These are phyloP conservation scores for Osedax fenrisi DNA, from an alignment of 2,888 invertebrate species.

Conservation along the genomic window DNA sequence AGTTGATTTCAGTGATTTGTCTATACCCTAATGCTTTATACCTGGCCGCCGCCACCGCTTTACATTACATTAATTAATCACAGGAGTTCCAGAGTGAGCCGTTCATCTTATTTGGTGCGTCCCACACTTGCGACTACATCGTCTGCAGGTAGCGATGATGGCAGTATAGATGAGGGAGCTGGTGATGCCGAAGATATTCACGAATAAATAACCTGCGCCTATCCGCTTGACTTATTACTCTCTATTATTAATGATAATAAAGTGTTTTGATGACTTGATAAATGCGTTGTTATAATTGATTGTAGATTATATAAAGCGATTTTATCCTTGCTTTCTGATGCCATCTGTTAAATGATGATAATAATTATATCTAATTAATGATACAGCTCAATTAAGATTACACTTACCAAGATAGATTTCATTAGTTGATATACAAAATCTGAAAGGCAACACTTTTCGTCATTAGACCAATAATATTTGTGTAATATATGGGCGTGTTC, in stretches of 20 bases:
- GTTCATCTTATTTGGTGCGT: slow-evolving; percentile 18
- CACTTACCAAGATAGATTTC: background rate
- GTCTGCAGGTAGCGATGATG: slow-evolving; percentile 31
- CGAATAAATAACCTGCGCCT: background rate
- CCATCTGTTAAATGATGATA: background rate
- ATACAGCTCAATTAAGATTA: background rate
- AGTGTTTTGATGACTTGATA: background rate
- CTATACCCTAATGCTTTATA: too few relatives aligned
- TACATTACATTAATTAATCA: too few relatives aligned
- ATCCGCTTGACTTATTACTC: too few relatives aligned
- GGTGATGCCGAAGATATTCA: slow-evolving; percentile 25
- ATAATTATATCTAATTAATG: background rate
- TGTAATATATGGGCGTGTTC: background rate
- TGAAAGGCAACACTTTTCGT: background rate
- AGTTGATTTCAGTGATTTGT: too few relatives aligned
- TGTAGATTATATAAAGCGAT: background rate
- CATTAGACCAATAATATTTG: background rate
- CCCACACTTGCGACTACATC: slow-evolving; percentile 18
- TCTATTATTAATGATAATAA: background rate
- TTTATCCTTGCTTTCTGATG: background rate
- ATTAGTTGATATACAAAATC: background rate
- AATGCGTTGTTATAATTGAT: background rate
- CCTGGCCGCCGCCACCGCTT: too few relatives aligned
- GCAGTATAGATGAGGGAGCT: slow-evolving; percentile 25
- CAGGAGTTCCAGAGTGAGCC: slow-evolving; percentile 26